phyloP scores from a whole-genome alignment of 1,140 invertebrate genomes.

The Polypedilum pembai region DNA sequence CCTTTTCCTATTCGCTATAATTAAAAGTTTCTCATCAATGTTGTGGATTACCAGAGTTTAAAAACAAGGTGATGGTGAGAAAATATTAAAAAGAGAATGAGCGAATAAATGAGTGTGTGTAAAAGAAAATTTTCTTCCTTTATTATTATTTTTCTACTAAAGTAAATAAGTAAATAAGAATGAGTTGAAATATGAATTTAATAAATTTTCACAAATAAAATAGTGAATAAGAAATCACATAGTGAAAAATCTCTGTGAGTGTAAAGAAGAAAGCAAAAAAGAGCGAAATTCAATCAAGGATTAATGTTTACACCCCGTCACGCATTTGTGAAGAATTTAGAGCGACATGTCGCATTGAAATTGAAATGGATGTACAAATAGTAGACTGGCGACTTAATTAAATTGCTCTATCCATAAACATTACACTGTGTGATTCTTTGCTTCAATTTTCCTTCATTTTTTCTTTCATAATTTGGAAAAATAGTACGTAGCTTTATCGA shows the following conservation, averaged over 20 bases:
- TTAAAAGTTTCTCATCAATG: slow-evolving; percentile 11
- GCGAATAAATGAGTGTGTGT: too few species aligned
- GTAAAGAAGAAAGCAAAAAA: not conserved
- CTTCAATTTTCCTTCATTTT: too few species aligned
- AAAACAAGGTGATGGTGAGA: slow-evolving; percentile 5
- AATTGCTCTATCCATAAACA: too few species aligned
- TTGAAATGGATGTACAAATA: too few species aligned
- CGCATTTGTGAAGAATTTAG: not conserved
- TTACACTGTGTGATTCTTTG: too few species aligned
- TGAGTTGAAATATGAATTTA: not conserved
- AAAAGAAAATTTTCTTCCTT: not conserved
- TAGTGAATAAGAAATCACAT: not conserved
- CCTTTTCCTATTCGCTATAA: slow-evolving; percentile 10
- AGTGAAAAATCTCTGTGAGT: not conserved
- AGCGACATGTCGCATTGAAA: too few species aligned
- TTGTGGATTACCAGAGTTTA: not conserved
- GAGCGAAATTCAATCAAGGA: not conserved
- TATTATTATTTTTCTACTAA: not conserved
- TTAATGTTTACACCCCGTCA: slow-evolving; percentile 10
- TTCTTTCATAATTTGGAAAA: not conserved
- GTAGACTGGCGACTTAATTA: too few species aligned
- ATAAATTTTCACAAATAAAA: not conserved
- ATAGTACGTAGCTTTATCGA: slow-evolving; percentile 14
- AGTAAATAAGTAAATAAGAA: slow-evolving; percentile 4
- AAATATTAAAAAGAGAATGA: not conserved